Base-by-base conservation (phyloP, 2,113 vertebrate species). In the Pygoscelis adeliae region DNA sequence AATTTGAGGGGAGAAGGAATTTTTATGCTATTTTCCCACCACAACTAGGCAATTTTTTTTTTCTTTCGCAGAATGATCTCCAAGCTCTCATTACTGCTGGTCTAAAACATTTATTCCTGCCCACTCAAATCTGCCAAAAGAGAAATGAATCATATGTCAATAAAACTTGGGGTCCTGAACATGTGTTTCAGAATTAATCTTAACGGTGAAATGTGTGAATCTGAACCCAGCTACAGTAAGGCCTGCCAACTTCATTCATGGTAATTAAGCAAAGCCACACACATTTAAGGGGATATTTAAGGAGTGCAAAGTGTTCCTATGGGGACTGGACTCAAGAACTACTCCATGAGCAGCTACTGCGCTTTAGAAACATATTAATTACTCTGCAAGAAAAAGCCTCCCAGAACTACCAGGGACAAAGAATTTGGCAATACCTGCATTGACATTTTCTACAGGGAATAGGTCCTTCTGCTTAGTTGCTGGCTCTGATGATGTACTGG, bases 111-210 rank as follows among this genome's bases (percentile, higher is more conserved):
- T 92, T 87, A 90, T 91, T 87, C 86, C 91, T 91, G 87, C 95
- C 94, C 87, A 97, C 94, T 96, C 91, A 91, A 89, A 89, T 93
- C 93, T 94, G 81, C 94, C 87, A 72, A 93, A 83, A 94, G 93
- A 97, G 82, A 97, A 96, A 85, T 96, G 94, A 97, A 97, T 96
- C 96, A 96, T 95, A 96, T 97, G 97, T 76, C 95, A 96, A 95
- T 96, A 94, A 96, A 97, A 83, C 70, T 83, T 80, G 66, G 82
- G 91, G 95, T 95, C 91, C 71, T 69, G 82, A 94, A 89, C 87
- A 95, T 76, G 80, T 93, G 89, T 65, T 94, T 95, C 73, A 61
- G 82, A 92, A 94, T 81, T 65, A 14, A 36, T 94, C 89, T 94
- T 10, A 91, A 83, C 0, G 0, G 81, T 0, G 1, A 79, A 91